Evolutionary conservation across 2,888 invertebrate species (phyloP).

Genomic region (Tetheella fluctuosa): DNA sequence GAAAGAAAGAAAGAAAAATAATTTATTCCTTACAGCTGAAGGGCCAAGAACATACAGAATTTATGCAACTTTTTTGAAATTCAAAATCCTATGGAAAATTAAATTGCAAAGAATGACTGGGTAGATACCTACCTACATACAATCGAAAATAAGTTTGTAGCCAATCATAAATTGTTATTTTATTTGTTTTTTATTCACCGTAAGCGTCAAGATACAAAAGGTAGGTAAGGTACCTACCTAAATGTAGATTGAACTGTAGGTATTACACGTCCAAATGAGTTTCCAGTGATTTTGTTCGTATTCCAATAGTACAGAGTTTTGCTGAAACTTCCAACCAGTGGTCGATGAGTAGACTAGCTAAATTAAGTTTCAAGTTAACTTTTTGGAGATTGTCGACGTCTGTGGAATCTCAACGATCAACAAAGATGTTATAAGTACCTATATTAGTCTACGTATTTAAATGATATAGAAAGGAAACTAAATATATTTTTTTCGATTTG

Average conservation of each 20-base stretch:
- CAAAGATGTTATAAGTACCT: neutral
- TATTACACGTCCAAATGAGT: slow-evolving; percentile 18
- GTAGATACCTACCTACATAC: no score
- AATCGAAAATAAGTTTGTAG: no score
- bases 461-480: no score
- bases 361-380: slow-evolving; percentile 61
- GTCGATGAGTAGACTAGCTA: slow-evolving; percentile 53
- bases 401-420: slow-evolving; percentile 42
- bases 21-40: no score
- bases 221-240: no score
- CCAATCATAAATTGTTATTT: neutral
- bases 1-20: no score
- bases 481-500: no score
- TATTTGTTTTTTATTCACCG: neutral
- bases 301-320: slow-evolving; percentile 46
- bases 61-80: no score
- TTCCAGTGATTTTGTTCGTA: slow-evolving; percentile 41
- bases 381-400: slow-evolving; percentile 46
- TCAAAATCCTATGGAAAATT: no score
- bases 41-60: no score
- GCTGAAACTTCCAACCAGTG: slow-evolving; percentile 50
- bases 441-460: no score
- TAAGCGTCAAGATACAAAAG: neutral
- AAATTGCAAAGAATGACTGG: no score
- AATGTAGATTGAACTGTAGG: neutral